Conservation (phyloP, 2,888 invertebrate species). For the Eulithis testata region DNA sequence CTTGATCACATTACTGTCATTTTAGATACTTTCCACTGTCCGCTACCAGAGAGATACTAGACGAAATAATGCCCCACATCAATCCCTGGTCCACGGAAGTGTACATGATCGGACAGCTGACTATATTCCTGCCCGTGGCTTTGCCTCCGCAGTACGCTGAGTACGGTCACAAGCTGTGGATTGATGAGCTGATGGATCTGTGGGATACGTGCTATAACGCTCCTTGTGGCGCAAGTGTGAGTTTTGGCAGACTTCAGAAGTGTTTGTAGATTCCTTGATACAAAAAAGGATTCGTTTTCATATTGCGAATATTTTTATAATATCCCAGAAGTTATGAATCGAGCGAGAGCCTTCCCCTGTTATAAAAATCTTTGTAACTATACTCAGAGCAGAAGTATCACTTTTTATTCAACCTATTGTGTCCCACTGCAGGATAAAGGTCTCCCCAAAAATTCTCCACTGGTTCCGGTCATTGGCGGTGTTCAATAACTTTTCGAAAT, state of each 20-base stretch:
- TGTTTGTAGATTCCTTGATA: too few relatives aligned
- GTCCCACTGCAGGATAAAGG: too few relatives aligned
- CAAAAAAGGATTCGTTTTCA: too few relatives aligned
- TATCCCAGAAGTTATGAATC: too few relatives aligned
- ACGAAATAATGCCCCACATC: slow-evolving; percentile 91
- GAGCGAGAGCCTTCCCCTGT: too few relatives aligned
- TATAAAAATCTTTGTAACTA: too few relatives aligned
- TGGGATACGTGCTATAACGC: slow-evolving; percentile 92
- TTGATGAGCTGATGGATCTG: slow-evolving; percentile 90
- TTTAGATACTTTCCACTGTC: slow-evolving; percentile 88
- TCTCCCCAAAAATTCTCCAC: too few relatives aligned
- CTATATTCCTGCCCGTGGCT: slow-evolving; percentile 91
- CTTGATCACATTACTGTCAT: slow-evolving; percentile 22
- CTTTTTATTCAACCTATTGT: too few relatives aligned
- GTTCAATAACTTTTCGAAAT: too few relatives aligned
- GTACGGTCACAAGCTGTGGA: slow-evolving; percentile 90
- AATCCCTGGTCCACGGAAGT: slow-evolving; percentile 88
- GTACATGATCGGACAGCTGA: slow-evolving; percentile 86
- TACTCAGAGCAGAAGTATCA: too few relatives aligned
- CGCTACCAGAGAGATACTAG: slow-evolving; percentile 94
- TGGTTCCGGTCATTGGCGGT: too few relatives aligned
- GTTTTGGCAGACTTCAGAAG: slow-evolving; percentile 26
- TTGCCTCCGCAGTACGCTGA: slow-evolving; percentile 86
- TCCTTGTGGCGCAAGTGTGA: slow-evolving; percentile 85
- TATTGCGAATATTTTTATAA: too few relatives aligned